Evolutionary conservation across 92 coral and sea anemone genomes (phyloP).

Genomic region (Chrysogorgia sp.): DNA sequence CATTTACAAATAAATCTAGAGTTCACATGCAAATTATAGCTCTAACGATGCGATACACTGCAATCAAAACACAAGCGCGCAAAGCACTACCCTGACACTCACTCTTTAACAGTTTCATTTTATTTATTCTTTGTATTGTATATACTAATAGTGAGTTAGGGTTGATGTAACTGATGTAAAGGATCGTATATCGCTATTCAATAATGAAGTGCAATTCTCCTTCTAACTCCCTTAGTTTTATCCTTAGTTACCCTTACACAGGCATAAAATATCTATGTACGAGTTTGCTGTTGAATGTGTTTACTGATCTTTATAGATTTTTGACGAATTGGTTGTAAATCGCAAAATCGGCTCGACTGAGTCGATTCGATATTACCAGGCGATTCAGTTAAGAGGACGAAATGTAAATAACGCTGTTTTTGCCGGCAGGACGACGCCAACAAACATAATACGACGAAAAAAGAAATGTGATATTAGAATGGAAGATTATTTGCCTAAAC

Average conservation of each 20-base stretch:
- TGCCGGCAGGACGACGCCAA: neutral
- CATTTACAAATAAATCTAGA: no score
- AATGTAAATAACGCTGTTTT: neutral
- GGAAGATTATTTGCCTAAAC: slow-evolving; percentile 5
- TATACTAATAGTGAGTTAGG: no score
- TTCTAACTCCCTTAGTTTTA: no score
- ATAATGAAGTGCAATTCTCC: no score
- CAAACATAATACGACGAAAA: neutral
- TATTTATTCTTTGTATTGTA: no score
- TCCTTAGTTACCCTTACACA: no score
- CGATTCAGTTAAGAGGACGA: slow-evolving; percentile 33
- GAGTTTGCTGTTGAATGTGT: neutral
- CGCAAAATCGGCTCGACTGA: slow-evolving; percentile 32
- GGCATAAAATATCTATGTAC: neutral
- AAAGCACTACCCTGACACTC: no score
- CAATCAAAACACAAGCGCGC: no score
- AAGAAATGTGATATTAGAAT: slow-evolving; percentile 6
- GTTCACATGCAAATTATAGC: no score
- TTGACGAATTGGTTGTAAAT: slow-evolving; percentile 15
- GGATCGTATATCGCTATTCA: neutral
- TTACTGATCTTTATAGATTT: slow-evolving; percentile 6
- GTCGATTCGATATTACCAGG: slow-evolving; percentile 24
- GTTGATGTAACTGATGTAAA: no score
- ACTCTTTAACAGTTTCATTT: no score
- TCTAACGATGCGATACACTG: no score